phyloP scores from a whole-genome alignment of 2,113 vertebrate genomes.

The Ammospiza caudacuta region DNA sequence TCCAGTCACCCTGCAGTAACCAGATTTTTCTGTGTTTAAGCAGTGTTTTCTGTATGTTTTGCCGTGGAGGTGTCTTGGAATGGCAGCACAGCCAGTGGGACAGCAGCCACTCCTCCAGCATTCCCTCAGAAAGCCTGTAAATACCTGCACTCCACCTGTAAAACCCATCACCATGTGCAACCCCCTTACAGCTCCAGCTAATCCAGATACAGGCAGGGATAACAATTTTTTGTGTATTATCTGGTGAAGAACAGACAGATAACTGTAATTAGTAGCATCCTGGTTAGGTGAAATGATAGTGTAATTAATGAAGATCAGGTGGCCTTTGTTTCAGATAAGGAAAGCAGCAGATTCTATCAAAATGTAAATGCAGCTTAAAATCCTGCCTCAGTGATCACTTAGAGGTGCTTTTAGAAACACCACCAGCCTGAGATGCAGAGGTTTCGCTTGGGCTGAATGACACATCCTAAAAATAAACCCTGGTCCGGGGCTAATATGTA shows the following conservation, averaged over 20 bases:
- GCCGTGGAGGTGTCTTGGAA: not conserved
- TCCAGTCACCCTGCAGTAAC: not conserved
- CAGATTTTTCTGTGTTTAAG: not conserved
- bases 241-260: not conserved
- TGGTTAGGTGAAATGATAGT: not conserved
- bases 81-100: not conserved
- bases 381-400: accelerated
- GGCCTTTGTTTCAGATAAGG: not conserved
- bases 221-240: not conserved
- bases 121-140: not conserved
- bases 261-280: constrained; percentile 2
- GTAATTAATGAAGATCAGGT: constrained; percentile 9
- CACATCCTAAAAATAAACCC: constrained; percentile 37
- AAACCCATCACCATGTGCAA: not conserved
- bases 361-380: constrained; percentile 6
- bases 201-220: not conserved
- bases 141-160: not conserved
- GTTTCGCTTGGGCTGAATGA: not conserved
- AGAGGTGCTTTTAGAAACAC: not conserved
- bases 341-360: constrained; percentile 15
- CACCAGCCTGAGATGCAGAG: not conserved
- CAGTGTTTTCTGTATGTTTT: not conserved
- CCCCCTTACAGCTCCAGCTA: not conserved
- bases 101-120: not conserved
- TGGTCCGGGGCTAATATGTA: not conserved